These are phyloP conservation scores for Lymantria monacha DNA, from an alignment of 2,888 invertebrate genomes.

Conservation along the genomic window DNA sequence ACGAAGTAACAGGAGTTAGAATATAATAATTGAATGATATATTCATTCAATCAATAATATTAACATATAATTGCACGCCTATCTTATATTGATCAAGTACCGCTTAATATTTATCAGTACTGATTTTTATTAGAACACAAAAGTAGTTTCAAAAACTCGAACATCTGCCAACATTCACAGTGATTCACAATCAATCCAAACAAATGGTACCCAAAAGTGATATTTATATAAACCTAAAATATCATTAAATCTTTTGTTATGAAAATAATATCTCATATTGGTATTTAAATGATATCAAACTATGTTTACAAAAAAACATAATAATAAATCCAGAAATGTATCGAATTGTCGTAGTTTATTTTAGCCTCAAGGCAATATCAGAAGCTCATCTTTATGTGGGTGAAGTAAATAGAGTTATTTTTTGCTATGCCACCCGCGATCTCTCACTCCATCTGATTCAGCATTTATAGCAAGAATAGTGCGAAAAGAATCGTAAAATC, in stretches of 20 bases:
- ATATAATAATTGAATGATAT: too few species aligned
- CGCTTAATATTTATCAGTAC: too few species aligned
- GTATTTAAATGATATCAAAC: constrained; percentile 8
- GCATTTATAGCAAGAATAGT: constrained; percentile 70
- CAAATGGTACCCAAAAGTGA: neutral
- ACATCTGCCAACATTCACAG: neutral
- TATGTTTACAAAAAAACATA: constrained; percentile 16
- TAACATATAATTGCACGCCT: too few species aligned
- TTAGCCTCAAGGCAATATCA: constrained; percentile 22
- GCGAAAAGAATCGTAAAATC: constrained; percentile 68
- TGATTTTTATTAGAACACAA: too few species aligned
- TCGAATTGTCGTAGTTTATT: constrained; percentile 23
- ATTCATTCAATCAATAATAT: too few species aligned
- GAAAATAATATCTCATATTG: neutral
- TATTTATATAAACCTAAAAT: neutral
- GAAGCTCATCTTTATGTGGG: constrained; percentile 47
- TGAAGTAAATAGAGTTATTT: constrained; percentile 60
- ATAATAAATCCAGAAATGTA: constrained; percentile 19
- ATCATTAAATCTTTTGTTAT: neutral
- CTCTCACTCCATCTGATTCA: constrained; percentile 68
- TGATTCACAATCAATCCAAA: neutral
- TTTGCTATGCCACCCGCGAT: constrained; percentile 58
- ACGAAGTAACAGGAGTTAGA: too few species aligned
- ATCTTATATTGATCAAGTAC: too few species aligned
- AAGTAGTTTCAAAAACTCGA: neutral